Evolutionary conservation across 1,140 invertebrate genomes (phyloP), one percentile per base, ranked within the genome.

Genomic region (Drosophila repleta): DNA sequence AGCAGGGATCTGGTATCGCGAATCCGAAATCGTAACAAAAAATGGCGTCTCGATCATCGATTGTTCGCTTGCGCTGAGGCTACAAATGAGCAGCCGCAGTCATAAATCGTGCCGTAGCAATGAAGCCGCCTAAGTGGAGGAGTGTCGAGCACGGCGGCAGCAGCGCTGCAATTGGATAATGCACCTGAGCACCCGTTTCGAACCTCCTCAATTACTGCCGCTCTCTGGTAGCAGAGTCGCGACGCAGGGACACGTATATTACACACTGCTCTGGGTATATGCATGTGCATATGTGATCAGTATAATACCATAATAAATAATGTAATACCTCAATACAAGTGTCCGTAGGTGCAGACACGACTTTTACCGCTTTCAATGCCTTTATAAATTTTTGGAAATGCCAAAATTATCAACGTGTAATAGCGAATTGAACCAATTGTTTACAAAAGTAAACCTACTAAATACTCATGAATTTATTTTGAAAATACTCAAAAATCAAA

Each of bases 51-150:
- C 63, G 83, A 87, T 88, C 82, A 87, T 87, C 83, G 82, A 76
- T 88, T 75, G 83, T 67, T 74, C 74, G 72, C 45, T 51, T 45
- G 69, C 52, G 20, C 45, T 21, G 11, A 17, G 48, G 18, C 65
- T 49, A 55, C 66, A 77, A 77, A 77, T 77, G 72, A 74, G 74
- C 65, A 74, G 75, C 75, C 79, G 74, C 74, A 82, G 74, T 82
- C 83, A 87, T 68, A 87, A 87, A 82, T 88, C 83, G 83, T 87
- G 83, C 84, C 79, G 79, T 49, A 71, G 82, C 83, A 88, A 87
- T 88, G 83, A 88, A 87, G 75, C 81, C 66, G 79, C 68, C 70
- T 77, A 83, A 87, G 76, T 76, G 82, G 83, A 75, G 62, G 82
- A 81, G 67, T 83, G 78, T 65, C 75, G 52, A 69, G 46, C 60